Base-by-base conservation (phyloP, 1,140 invertebrate species). In the Potamilus streckersoni region DNA sequence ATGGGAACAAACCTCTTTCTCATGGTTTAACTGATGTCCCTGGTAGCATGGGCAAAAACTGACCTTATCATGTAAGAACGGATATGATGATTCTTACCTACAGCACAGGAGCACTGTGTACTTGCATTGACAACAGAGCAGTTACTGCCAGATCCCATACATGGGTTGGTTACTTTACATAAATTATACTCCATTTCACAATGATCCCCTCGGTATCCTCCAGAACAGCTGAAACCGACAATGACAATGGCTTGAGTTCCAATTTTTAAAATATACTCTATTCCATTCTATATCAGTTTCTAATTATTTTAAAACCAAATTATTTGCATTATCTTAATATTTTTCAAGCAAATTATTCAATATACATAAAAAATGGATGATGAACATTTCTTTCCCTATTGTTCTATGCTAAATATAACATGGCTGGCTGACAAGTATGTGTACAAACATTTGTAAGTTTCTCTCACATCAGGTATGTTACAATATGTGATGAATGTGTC, bases 351-450 rank as follows among this genome's bases (percentile, higher is more conserved):
- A 63, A 38, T n/a, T 17, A 15, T 57, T 14, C 66, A 71, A 20
- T 61, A 69, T 70, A 60, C 73, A 71, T 71, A 73, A 49, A 72
- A 60, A 0, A 38, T 65, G 16, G 67, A 59, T 3, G 23, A 63
- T 3, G 23, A 59, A 55, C 76, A 58, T 6, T 62, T 71, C 69
- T 65, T 73, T 68, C 74, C 60, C n/a, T 96, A 97, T n/a, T 93
- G 93, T 56, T 95, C 96, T 23, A 94, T 94, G 88, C 97, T 96
- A 60, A 93, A 89, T 88, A 96, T 97, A 0, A 94, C 38, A 6
- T 49, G 94, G 64, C 92, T 92, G 69, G 92, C 96, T 74, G 93
- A 92, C 63, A 98, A 99, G 1, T 98, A 91, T 83, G 99, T 94
- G 13, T 12, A 19, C 49, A 56, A 60, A 27, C 23, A 49, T 27